Evolutionary conservation across 2,797 vertebrate species (phyloP), one percentile per base, ranked within the genome.

Genomic region (Lagocephalus sceleratus): DNA sequence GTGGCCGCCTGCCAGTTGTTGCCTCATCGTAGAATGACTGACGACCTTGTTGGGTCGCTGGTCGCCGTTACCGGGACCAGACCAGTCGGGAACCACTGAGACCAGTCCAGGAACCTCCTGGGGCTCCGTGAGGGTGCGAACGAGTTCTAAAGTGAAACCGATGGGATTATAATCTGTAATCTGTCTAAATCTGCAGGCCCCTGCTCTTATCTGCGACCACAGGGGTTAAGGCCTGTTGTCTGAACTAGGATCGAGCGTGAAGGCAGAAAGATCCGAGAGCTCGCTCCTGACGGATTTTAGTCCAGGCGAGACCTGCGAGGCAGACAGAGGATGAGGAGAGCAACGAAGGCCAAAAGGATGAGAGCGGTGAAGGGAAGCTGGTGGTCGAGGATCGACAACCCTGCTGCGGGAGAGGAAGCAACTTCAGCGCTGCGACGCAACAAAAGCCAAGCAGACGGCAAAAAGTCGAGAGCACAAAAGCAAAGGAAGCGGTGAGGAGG

Each of bases 291-390:
- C 55, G 73, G 48, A 52, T 65, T 66, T 66, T 53, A 78, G 75
- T 84, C 84, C 84, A 41, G 77, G 71, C 73, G 82, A 82, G 78
- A 83, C 82, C 84, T 84, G 80, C 78, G 82, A 83, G 44, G 68
- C 72, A 84, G 78, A 82, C 61, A 78, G 76, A 73, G 75, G 44
- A 79, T 72, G 79, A 63, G 69, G 39, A 49, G 57, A 59, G 68
- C 73, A 60, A 67, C 75, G 65, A 65, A 8, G 44, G 25, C 38
- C 43, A 32, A 44, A 20, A n/a, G 17, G 48, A 52, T 42, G 15
- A 45, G 51, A 42, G 16, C 40, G 6, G 75, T 14, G 52, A 19
- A 54, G 55, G 32, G 2, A 68, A 47, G 66, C 60, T 50, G 69
- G 42, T 53, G 73, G 67, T 40, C 10, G 66, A 60, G 58, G 54